Evolutionary conservation across 2,113 vertebrate genomes (phyloP).

Genomic region (Dromaius novaehollandiae): DNA sequence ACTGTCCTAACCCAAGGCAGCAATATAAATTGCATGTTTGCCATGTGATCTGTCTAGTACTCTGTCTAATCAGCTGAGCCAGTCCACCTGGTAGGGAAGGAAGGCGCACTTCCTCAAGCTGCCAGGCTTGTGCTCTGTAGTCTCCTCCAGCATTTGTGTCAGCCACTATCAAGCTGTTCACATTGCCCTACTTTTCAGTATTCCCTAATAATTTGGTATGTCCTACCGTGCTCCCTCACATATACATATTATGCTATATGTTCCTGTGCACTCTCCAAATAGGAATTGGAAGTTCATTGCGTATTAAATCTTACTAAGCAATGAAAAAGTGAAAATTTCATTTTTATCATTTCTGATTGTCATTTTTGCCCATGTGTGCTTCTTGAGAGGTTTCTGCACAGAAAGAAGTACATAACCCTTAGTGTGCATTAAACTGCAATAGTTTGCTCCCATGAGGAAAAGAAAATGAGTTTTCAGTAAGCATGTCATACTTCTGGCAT

Average conservation of each 20-base stretch:
- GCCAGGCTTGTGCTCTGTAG: not conserved
- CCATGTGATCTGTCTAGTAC: not conserved
- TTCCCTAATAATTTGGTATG: not conserved
- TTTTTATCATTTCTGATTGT: not conserved
- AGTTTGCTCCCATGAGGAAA: not conserved
- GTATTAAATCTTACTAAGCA: not conserved
- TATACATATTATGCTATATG: accelerated
- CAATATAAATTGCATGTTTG: not conserved
- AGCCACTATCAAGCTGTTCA: not conserved
- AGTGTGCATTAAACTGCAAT: not conserved
- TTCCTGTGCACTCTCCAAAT: not conserved
- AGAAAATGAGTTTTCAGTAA: not conserved
- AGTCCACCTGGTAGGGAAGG: not conserved
- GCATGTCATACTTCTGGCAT: not conserved
- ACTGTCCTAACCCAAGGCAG: not conserved
- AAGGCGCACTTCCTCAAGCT: not conserved
- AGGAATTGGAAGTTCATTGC: not conserved
- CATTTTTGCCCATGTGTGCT: not conserved
- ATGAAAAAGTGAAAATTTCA: not conserved
- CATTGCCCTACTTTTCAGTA: not conserved
- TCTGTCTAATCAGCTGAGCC: not conserved
- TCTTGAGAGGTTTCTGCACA: not conserved
- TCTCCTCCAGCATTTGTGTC: not conserved
- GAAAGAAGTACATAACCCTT: not conserved
- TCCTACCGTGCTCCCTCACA: not conserved